phyloP scores from a whole-genome alignment of 2,888 invertebrate genomes.

The Leptarthrus brevirostris region DNA sequence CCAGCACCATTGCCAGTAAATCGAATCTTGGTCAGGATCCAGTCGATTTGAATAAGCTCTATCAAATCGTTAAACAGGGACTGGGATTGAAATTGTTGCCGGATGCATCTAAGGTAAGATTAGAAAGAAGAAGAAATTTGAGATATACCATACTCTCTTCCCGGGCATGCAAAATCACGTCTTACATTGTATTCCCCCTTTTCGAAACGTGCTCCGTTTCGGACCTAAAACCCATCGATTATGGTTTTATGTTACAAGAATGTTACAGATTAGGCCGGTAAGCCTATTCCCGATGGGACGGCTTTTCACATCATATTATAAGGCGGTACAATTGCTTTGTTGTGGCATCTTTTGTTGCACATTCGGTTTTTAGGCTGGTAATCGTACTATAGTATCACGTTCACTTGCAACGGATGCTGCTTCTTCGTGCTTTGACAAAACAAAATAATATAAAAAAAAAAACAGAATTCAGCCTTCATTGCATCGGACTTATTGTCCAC shows the following conservation, averaged over 20 bases:
- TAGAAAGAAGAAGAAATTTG: not conserved
- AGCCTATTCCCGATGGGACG: not conserved
- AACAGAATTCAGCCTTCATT: too few relatives aligned
- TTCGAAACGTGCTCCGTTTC: not conserved
- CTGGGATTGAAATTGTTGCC: conserved; percentile 61
- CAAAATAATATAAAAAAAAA: too few relatives aligned
- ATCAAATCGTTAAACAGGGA: conserved; percentile 61
- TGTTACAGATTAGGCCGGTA: not conserved
- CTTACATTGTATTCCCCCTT: conserved; percentile 14
- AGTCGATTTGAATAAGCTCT: conserved; percentile 58
- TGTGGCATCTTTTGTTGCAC: not conserved
- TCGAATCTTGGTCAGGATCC: not conserved
- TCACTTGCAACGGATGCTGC: too few relatives aligned
- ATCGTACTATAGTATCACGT: too few relatives aligned
- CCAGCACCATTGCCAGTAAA: not conserved
- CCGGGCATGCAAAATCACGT: not conserved
- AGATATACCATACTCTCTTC: not conserved
- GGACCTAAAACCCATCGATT: not conserved
- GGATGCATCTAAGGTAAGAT: conserved; percentile 61
- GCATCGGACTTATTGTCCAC: too few relatives aligned
- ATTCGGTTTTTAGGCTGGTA: too few relatives aligned
- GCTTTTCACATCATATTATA: too few relatives aligned
- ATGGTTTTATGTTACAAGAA: conserved; percentile 2
- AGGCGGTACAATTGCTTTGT: not conserved
- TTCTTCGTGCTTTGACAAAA: too few relatives aligned